Base-by-base conservation (phyloP, 2,113 vertebrate genomes). In the Corythoichthys haematopterus region DNA sequence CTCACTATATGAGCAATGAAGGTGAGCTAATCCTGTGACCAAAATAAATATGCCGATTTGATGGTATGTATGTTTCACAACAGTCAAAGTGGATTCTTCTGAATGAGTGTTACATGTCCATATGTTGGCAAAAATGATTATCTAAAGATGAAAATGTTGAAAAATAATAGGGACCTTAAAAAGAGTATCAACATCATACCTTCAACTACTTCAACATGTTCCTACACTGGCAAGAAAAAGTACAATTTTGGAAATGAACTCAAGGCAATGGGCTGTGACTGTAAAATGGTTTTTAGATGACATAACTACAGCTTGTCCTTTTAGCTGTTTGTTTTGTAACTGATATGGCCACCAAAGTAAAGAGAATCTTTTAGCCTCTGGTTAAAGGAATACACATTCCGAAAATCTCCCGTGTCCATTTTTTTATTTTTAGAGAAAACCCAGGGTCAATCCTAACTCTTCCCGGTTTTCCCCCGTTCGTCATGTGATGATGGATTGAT, bases 301-400 rank as follows among this genome's bases (percentile, higher is more conserved):
- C 2, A 46, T 4, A 46, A 46, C 45, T 7, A n/a, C 50, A 20
- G 16, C 51, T 13, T 14, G 20, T 52, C 48, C n/a, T 38, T 4
- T 64, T 45, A 0, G 7, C 6, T 40, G 15, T 47, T 58, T 68
- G 64, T 28, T 28, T 28, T 28, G 35, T 36, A 4, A 14, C 16
- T 36, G 5, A 57, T 20, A 57, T 59, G 45, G 4, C 5, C 55
- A 67, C 40, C 33, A 66, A 59, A 33, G 11, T 66, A 47, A 58
- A 71, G 52, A 14, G 1, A 33, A 4, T 12, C 38, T 46, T 64
- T 2, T n/a, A 64, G 15, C 40, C 20, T 70, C 35, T 65, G 11
- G 50, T 58, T 52, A 53, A 69, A 65, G n/a, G 43, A 64, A 75
- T n/a, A 36, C 1, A 33, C 28, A 13, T 50, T 36, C 13, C 20